These are phyloP conservation scores for Rattus rattus DNA, from an alignment of 2,113 vertebrate genomes.

Conservation along the genomic window DNA sequence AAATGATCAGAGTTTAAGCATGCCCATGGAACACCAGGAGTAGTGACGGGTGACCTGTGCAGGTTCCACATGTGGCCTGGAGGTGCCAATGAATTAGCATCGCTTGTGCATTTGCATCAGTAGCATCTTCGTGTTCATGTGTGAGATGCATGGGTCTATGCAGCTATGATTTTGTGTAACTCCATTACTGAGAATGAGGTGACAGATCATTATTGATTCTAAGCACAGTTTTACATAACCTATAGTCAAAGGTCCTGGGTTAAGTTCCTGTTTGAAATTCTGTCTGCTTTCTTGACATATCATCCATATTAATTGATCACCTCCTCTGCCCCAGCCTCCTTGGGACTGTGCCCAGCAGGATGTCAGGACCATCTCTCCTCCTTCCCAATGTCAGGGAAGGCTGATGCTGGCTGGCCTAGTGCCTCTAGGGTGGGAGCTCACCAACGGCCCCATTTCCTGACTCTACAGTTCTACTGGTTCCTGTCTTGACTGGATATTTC, in stretches of 20 bases:
- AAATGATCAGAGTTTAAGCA: background rate
- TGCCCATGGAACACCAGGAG: background rate
- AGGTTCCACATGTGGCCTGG: background rate
- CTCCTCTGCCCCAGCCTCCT: constrained; percentile 4
- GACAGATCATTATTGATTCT: constrained; percentile 60
- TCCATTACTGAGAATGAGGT: constrained; percentile 8
- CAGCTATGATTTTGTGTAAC: background rate
- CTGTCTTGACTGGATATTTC: background rate
- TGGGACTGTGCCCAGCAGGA: background rate
- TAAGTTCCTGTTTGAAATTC: constrained; percentile 76
- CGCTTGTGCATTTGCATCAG: background rate
- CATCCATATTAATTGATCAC: constrained; percentile 67
- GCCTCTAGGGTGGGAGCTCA: background rate
- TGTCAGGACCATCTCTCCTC: background rate
- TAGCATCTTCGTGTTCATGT: background rate
- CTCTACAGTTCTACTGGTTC: background rate
- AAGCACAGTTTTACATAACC: constrained; percentile 60
- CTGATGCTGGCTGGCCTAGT: background rate
- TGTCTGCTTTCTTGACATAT: constrained; percentile 63
- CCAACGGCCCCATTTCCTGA: background rate
- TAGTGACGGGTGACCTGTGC: background rate
- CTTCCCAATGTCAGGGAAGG: constrained; percentile 17
- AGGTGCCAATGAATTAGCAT: background rate
- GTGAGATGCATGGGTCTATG: constrained; percentile 8
- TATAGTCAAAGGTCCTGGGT: constrained; percentile 56